Evolutionary conservation across 2,888 invertebrate genomes (phyloP).

Genomic region (Exocentrus adspersus): DNA sequence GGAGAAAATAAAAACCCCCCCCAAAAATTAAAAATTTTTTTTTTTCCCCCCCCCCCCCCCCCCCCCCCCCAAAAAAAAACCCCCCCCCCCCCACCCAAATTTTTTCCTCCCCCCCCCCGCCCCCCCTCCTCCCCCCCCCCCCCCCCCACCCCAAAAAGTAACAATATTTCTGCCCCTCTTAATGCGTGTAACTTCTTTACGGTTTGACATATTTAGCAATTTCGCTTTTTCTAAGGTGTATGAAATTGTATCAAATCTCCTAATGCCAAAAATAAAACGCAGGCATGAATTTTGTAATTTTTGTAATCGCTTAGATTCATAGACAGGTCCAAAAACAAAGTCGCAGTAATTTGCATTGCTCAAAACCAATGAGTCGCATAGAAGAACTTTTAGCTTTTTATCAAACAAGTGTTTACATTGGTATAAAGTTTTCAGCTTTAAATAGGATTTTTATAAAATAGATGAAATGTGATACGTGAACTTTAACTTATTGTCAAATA

Average conservation of each 20-base stretch:
- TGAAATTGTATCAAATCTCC: conserved; percentile 5
- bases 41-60: too few relatives aligned
- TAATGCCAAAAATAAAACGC: neutral
- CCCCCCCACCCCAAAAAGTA: too few relatives aligned
- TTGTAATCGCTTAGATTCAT: neutral
- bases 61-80: too few relatives aligned
- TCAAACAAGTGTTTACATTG: conserved; percentile 5
- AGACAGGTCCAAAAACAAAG: conserved; percentile 3
- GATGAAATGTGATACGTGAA: conserved; percentile 11
- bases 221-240: neutral
- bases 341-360: conserved; percentile 2
- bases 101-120: too few relatives aligned
- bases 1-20: too few relatives aligned
- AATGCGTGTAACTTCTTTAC: too few relatives aligned
- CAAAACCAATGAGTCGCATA: conserved; percentile 5
- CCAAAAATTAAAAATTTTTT: too few relatives aligned
- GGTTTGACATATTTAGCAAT: neutral
- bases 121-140: too few relatives aligned
- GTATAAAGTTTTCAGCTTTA: conserved; percentile 14
- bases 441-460: conserved; percentile 5
- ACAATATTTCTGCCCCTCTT: too few relatives aligned
- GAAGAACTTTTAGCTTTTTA: neutral
- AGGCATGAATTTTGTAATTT: conserved; percentile 4
- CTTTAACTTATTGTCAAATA: conserved; percentile 13
- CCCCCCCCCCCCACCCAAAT: too few relatives aligned